Percentiles rank a stretch among this genome's conserved stretches.
Conservation (phyloP, 1,140 invertebrate genomes). For the Heliconius nattereri region DNA sequence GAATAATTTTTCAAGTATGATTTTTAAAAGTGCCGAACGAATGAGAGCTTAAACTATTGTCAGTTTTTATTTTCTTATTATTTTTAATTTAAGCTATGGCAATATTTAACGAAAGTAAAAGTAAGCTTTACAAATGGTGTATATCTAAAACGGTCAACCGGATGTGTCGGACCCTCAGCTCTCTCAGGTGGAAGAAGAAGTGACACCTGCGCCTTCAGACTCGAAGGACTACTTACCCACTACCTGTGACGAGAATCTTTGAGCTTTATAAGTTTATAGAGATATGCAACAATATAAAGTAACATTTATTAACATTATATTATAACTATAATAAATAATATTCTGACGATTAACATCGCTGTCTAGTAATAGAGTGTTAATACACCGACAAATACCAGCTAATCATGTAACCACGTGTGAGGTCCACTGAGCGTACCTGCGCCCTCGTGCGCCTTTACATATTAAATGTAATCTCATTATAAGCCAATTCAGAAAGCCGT, state of each 20-base stretch:
- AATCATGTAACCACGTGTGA: neutral
- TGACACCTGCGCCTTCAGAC: neutral
- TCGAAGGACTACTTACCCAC: neutral
- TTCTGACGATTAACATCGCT: neutral
- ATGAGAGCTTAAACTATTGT: no score
- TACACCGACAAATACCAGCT: no score
- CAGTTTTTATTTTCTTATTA: no score
- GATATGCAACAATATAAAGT: neutral
- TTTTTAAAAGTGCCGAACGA: no score
- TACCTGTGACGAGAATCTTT: neutral
- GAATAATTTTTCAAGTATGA: no score
- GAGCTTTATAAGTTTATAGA: neutral
- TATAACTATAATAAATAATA: neutral
- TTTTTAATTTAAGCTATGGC: no score
- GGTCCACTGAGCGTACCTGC: neutral
- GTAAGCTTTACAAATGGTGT: neutral
- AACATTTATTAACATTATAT: neutral
- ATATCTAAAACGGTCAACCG: neutral
- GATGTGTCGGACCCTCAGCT: neutral
- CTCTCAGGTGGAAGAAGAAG: neutral
- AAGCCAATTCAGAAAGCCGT: slow-evolving; percentile 20
- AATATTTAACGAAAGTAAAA: neutral
- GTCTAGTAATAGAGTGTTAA: no score
- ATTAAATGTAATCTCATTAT: slow-evolving; percentile 13
- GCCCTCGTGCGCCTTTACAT: neutral